Conservation (phyloP, 2,797 vertebrate species). For the Danionella dracula region DNA sequence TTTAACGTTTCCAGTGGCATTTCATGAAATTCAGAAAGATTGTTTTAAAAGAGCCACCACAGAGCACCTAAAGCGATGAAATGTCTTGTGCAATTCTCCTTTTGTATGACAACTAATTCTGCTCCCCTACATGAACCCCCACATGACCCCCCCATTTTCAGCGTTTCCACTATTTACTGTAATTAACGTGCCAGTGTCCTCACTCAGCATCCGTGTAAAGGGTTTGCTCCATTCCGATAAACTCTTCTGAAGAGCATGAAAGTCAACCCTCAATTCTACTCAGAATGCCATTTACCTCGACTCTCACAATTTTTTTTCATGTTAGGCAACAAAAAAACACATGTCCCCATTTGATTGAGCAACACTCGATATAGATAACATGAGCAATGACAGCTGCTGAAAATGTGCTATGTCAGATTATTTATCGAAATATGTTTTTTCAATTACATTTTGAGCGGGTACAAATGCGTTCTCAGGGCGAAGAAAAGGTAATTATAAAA, state of each 20-base stretch:
- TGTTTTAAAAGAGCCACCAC: constrained; percentile 19
- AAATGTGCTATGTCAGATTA: constrained; percentile 24
- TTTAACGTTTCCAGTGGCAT: neutral
- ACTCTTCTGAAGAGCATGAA: constrained; percentile 18
- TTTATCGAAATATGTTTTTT: constrained; percentile 30
- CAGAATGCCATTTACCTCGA: constrained; percentile 37
- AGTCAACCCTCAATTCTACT: constrained; percentile 43
- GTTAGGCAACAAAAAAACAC: constrained; percentile 30
- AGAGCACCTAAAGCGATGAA: constrained; percentile 23
- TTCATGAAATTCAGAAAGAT: constrained; percentile 20
- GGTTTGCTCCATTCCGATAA: constrained; percentile 10
- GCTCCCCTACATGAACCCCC: constrained; percentile 31
- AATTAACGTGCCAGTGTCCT: constrained; percentile 43
- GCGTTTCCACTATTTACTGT: constrained; percentile 30
- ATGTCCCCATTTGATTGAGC: constrained; percentile 15
- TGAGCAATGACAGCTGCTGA: constrained; percentile 9
- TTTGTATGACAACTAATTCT: constrained; percentile 40
- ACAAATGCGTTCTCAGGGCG: constrained; percentile 4
- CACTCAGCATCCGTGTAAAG: constrained; percentile 29
- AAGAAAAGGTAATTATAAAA: constrained; percentile 26
- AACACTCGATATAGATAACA: neutral
- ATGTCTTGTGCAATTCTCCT: constrained; percentile 16
- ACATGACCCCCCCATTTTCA: constrained; percentile 17
- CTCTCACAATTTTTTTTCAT: constrained; percentile 16
- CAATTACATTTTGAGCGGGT: constrained; percentile 6